Evolutionary conservation across 1,140 invertebrate genomes (phyloP), one percentile per base, ranked within the genome.

Genomic region (Dendrolimus kikuchii): DNA sequence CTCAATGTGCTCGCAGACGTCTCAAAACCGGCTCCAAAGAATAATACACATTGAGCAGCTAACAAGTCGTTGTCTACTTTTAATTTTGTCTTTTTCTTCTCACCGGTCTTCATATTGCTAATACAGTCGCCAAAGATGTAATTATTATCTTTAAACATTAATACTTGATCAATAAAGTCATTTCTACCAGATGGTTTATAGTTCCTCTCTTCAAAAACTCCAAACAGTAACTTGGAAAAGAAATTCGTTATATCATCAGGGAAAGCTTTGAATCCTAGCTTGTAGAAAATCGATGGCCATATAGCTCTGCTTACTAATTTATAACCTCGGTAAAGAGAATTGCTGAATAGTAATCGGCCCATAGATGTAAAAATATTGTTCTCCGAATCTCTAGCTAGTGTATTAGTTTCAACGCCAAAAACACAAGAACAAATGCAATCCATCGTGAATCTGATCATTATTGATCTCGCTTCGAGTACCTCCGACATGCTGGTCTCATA

Each of bases 21-120:
- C 57, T 89, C 89, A 51, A 83, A 90, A 5, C 89, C 89, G 51
- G 89, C 93, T 3, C 89, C 75, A 59, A 93, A 92, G 62, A 95
- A 94, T 5, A 92, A 42, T 2, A 91, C 77, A 1, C 90, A 89
- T 62, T 94, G 91, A 0, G 90, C 89, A 2, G 91, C 70, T 4
- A 94, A 85, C 59, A 89, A 84, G 6, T 89, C 84, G 4, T 87
- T 85, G 0, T 59, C 51, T 7, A 66, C 52, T 46, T 58, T 42
- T 8, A 66, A 23, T 0, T 47, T 44, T 0, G 62, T 7, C 40
- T 57, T 64, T 40, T 57, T 46, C 0, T 40, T 38, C 5, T 2
- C 39, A 2, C 42, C 49, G n/a, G 43, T 51, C 45, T 66, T 64
- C 38, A 49, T 5, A 37, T 57, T 64, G 6, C 6, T 43, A 9